Base-by-base conservation (phyloP, 2,797 vertebrate genomes). In the Buceros bicornis region DNA sequence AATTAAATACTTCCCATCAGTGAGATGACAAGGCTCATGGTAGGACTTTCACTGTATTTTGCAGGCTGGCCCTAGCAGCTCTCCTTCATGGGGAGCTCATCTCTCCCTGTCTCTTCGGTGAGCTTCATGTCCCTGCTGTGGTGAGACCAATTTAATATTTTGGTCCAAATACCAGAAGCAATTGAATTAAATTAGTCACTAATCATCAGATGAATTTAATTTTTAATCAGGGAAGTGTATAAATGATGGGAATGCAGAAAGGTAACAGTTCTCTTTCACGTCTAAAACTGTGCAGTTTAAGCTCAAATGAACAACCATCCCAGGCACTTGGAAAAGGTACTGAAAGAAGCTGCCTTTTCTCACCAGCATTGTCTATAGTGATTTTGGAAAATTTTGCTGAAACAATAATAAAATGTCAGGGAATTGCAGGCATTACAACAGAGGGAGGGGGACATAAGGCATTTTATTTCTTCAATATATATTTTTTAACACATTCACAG, bases 401-500 rank as follows among this genome's bases (percentile, higher is more conserved):
- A 86, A 66, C 14, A 74, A 42, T 37, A 10, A 79, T 40, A 93
- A 87, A 87, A 80, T 50, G 66, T 60, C 76, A 62, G 60, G 42
- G 40, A 84, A 87, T 47, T 87, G 31, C 17, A 79, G 48, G 16
- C 45, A 50, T 69, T 90, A 47, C 10, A 5, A 58, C 25, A 88
- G 43, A 90, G 40, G 29, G 13, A 71, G 54, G 64, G 19, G 22
- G 45, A 40, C 29, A 67, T 61, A 73, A 0, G 0, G 28, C 16
- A 76, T 70, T 82, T 97, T 91, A 85, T 70, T 87, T 71, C 70
- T 60, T 61, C 19, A 92, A 54, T 80, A 31, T 77, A 48, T 40
- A 82, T 76, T 90, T 89, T 74, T 81, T 80, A 90, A 67, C 18
- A 67, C 57, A 78, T 61, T 62, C 37, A 45, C 13, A 90, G 70